Conservation (phyloP, 2,797 vertebrate species). For the Karalla daura region DNA sequence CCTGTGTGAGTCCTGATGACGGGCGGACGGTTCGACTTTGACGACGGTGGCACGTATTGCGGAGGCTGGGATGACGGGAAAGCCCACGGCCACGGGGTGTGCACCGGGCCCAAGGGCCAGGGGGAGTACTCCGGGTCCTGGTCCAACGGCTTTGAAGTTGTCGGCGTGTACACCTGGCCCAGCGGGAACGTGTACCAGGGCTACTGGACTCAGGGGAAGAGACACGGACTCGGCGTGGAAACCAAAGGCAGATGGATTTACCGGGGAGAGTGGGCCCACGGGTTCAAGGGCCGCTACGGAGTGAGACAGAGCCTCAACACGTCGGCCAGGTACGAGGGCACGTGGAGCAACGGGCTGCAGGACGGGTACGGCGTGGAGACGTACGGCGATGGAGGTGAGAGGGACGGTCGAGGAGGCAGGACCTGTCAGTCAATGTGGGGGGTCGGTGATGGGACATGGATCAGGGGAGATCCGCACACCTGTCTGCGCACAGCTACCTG, state of each 20-base stretch:
- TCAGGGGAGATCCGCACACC: too few relatives aligned
- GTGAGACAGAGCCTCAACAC: conserved; percentile 93
- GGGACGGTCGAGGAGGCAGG: neutral
- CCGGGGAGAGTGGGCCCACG: conserved; percentile 94
- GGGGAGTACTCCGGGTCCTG: conserved; percentile 95
- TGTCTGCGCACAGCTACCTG: too few relatives aligned
- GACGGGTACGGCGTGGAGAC: conserved; percentile 96
- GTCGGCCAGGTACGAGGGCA: conserved; percentile 94
- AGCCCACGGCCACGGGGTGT: conserved; percentile 95
- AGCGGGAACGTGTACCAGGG: conserved; percentile 94
- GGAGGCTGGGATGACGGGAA: conserved; percentile 82
- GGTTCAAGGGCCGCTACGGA: conserved; percentile 94
- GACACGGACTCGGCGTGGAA: conserved; percentile 94
- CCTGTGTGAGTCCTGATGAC: conserved; percentile 91
- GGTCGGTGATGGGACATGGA: neutral
- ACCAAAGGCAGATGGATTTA: conserved; percentile 94
- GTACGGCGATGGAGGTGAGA: conserved; percentile 95
- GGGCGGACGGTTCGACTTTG: conserved; percentile 97
- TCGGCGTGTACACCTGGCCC: conserved; percentile 95
- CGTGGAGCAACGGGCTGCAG: conserved; percentile 96
- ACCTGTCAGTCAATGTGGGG: neutral
- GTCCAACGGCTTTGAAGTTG: conserved; percentile 93
- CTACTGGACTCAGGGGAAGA: conserved; percentile 94
- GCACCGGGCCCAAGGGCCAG: conserved; percentile 94
- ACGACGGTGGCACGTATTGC: conserved; percentile 83